These are phyloP conservation scores for Crypturellus undulatus DNA, from an alignment of 2,113 vertebrate genomes.

Conservation along the genomic window DNA sequence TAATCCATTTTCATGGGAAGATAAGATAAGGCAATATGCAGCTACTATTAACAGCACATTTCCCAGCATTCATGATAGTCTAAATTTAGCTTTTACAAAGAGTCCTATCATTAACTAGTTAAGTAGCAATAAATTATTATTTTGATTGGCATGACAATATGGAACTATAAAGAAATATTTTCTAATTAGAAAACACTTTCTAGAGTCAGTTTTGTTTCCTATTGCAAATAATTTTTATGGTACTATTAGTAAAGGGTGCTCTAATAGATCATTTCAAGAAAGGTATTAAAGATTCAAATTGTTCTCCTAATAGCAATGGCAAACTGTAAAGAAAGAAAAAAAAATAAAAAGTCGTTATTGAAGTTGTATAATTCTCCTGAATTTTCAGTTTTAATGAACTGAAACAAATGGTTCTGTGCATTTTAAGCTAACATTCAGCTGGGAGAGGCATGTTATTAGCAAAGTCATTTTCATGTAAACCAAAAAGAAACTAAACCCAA, in stretches of 20 bases:
- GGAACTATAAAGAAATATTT: constrained; percentile 17
- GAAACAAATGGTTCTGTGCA: not conserved
- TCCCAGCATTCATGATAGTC: not conserved
- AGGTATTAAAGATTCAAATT: not conserved
- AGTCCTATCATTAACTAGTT: not conserved
- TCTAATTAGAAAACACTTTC: constrained; percentile 4
- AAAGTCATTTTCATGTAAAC: not conserved
- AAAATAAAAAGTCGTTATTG: not conserved
- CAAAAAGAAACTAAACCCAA: not conserved
- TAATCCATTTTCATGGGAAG: not conserved
- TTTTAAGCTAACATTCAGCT: not conserved
- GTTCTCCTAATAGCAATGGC: not conserved
- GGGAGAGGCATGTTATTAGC: not conserved
- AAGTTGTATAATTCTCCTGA: not conserved
- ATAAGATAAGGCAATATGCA: not conserved
- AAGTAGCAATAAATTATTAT: not conserved
- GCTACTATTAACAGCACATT: not conserved
- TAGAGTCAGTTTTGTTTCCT: not conserved
- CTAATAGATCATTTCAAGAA: constrained; percentile 26
- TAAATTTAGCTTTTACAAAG: constrained; percentile 24
- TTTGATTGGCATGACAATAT: not conserved
- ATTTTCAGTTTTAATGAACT: not conserved
- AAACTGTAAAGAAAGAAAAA: not conserved
- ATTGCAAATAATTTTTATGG: not conserved
- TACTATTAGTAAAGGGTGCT: not conserved